Evolutionary conservation across 2,888 invertebrate genomes (phyloP), one percentile per base, ranked within the genome.

Genomic region (Diogma glabrata): DNA sequence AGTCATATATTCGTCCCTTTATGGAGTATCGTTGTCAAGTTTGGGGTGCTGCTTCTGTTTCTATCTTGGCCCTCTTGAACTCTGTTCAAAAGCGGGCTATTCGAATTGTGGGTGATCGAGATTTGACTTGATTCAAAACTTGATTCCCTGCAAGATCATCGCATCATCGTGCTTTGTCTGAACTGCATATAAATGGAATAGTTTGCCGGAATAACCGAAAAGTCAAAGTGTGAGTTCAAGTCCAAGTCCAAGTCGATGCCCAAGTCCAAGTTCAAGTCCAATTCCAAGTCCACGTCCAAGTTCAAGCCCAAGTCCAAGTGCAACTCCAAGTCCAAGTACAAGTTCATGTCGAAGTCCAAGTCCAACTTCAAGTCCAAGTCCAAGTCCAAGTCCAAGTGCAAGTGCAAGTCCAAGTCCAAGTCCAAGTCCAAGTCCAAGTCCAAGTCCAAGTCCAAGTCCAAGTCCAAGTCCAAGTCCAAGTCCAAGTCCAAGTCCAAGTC

Each of bases 241-340:
- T 36, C 3, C n/a, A 4, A 36, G 36, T 36, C n/a, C 5, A 36
- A 7, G 10, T 36, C 6, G 7, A 36, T 14, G 36, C 4, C 28
- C 28, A 28, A 28, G 33, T 33, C 12, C 10, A 33, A 28, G 4
- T 28, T n/a, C 28, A 28, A 4, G 28, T 36, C n/a, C 28, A 28
- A 28, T 2, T 3, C 33, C n/a, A 36, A 36, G 36, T 36, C 1
- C n/a, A 36, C n/a, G 36, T 36, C 10, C 2, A 36, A 36, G 3
- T 28, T 4, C 28, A 51, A 46, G 45, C 26, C 17, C 30, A 51
- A 46, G 46, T 26, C n/a, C 20, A 45, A 51, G 26, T 16, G 4
- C 26, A 51, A 30, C 26, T 46, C 6, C 28, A 49, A 49, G 46
- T 17, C 20, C 45, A 51, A 24, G 26, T 46, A n/a, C 45, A 51